phyloP scores from a whole-genome alignment of 2,113 vertebrate species.

The Coracopsis vasa region DNA sequence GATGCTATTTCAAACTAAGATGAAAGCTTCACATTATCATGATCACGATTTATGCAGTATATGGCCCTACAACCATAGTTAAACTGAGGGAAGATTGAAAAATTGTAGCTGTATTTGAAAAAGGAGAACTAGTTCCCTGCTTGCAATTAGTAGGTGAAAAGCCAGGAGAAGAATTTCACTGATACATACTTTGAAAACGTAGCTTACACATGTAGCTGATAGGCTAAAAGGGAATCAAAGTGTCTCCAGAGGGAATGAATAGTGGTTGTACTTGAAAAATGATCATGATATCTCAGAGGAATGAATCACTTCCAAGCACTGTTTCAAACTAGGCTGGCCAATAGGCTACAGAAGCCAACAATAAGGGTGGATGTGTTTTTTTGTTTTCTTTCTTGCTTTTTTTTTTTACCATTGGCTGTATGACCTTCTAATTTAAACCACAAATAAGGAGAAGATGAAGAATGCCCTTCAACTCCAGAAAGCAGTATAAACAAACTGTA shows the following conservation, averaged over 20 bases:
- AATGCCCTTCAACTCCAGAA: not conserved
- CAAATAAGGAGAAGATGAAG: not conserved
- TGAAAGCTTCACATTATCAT: constrained; percentile 49
- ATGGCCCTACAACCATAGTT: not conserved
- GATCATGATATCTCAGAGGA: not conserved
- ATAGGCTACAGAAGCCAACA: not conserved
- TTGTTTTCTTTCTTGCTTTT: not conserved
- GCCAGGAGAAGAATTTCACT: constrained; percentile 31
- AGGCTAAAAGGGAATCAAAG: constrained; percentile 23
- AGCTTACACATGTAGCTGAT: not conserved
- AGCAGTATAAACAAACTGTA: not conserved
- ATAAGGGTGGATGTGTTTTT: accelerated
- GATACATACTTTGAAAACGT: constrained; percentile 7
- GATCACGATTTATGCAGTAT: constrained; percentile 29
- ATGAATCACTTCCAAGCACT: not conserved
- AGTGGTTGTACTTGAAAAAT: constrained; percentile 28
- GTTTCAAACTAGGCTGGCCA: not conserved
- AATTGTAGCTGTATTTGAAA: constrained; percentile 41
- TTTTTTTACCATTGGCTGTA: not conserved
- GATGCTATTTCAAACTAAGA: constrained; percentile 55
- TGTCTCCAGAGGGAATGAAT: not conserved
- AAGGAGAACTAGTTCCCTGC: constrained; percentile 13
- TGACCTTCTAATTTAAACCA: constrained; percentile 24
- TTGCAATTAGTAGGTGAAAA: constrained; percentile 71
- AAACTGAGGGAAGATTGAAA: not conserved